Percentiles rank a stretch among this genome's conserved stretches.
Evolutionary conservation across 2,113 vertebrate genomes (phyloP).

Genomic region (Zapornia atra): DNA sequence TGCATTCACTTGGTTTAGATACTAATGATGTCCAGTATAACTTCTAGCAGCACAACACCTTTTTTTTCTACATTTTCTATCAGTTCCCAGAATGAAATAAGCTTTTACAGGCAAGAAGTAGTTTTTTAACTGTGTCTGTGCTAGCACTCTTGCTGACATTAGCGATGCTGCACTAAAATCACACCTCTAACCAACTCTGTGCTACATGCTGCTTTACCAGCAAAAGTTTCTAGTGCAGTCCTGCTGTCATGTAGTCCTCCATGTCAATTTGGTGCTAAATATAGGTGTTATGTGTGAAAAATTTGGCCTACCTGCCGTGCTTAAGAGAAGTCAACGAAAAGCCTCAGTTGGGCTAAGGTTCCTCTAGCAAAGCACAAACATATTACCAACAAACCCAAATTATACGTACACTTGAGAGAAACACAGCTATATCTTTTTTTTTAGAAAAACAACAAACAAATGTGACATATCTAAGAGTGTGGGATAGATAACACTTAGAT

Average conservation of each 20-base stretch:
- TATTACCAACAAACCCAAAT: neutral
- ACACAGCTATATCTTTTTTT: neutral
- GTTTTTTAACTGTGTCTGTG: neutral
- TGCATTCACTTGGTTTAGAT: neutral
- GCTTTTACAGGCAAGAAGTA: neutral
- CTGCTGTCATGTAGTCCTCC: conserved; percentile 15
- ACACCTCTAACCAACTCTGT: conserved; percentile 37
- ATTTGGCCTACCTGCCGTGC: conserved; percentile 8
- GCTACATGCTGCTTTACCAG: conserved; percentile 2
- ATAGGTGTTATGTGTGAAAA: conserved; percentile 50
- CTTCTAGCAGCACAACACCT: neutral
- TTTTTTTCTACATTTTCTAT: neutral
- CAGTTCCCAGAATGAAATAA: neutral
- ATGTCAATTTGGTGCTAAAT: conserved; percentile 58
- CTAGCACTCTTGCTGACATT: neutral
- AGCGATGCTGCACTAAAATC: neutral
- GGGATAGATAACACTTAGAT: neutral
- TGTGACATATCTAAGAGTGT: neutral
- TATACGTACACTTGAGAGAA: neutral
- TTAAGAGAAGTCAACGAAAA: neutral
- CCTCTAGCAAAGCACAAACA: neutral
- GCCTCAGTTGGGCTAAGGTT: neutral
- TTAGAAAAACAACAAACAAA: neutral
- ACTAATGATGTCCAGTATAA: neutral
- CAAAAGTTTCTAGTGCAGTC: conserved; percentile 3